Conservation (phyloP, 2,113 vertebrate species). For the Microcebus griseorufus region DNA sequence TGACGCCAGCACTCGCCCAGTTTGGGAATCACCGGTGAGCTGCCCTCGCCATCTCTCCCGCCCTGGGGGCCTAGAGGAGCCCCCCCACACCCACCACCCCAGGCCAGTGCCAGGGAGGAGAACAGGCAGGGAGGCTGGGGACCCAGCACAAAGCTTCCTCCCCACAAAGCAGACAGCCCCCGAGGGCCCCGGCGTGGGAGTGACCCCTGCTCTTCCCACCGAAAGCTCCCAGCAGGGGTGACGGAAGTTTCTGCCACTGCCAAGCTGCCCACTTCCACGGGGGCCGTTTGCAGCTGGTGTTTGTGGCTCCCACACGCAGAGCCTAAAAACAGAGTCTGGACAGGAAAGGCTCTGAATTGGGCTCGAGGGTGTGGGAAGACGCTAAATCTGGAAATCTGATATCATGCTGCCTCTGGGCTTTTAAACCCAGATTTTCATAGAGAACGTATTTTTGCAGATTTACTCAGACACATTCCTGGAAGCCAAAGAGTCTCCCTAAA, state of each 20-base stretch:
- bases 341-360: not conserved
- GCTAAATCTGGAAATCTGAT: not conserved
- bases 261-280: not conserved
- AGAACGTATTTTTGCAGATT: not conserved
- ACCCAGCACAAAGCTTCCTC: not conserved
- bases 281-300: accelerated
- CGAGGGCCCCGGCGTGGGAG: accelerated
- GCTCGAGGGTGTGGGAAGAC: not conserved
- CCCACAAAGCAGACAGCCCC: not conserved
- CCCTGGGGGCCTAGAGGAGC: not conserved
- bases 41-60: not conserved
- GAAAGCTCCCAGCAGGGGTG: not conserved
- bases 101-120: not conserved
- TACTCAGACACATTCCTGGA: not conserved
- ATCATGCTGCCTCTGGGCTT: not conserved
- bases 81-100: not conserved
- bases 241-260: not conserved
- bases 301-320: accelerated
- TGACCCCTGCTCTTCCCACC: not conserved
- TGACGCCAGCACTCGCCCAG: accelerated
- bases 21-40: not conserved
- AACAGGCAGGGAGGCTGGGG: no score
- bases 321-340: not conserved
- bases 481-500: not conserved
- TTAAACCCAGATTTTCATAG: not conserved